Conservation (phyloP, 2,797 vertebrate genomes). For the Arctocebus calabarensis region DNA sequence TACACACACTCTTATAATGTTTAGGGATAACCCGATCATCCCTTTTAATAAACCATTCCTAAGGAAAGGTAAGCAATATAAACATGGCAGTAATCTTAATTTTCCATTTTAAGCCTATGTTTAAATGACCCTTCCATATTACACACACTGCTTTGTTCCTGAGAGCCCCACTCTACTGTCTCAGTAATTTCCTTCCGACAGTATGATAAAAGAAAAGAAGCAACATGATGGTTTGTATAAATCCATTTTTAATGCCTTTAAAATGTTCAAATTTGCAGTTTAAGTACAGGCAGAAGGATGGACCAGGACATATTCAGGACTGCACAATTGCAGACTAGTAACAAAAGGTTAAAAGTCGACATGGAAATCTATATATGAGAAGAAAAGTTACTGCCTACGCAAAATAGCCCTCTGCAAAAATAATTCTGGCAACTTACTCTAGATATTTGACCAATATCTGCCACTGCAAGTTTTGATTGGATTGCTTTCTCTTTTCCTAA, state of each 20-base stretch:
- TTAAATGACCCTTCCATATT: not conserved
- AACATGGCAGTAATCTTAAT: not conserved
- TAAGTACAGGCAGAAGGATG: constrained; percentile 46
- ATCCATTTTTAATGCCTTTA: constrained; percentile 40
- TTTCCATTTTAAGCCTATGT: not conserved
- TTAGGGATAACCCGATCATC: not conserved
- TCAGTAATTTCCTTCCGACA: constrained; percentile 32
- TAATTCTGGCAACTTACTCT: constrained; percentile 69
- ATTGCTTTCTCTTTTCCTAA: constrained; percentile 70
- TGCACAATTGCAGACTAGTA: constrained; percentile 37
- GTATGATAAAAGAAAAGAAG: not conserved
- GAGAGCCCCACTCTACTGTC: not conserved
- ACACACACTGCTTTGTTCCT: not conserved
- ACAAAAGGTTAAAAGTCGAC: constrained; percentile 78
- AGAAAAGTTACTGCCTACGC: constrained; percentile 79
- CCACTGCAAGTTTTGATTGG: constrained; percentile 43
- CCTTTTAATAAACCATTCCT: constrained; percentile 20
- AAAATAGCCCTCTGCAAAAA: constrained; percentile 75
- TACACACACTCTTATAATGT: not conserved
- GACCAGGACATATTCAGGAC: constrained; percentile 48
- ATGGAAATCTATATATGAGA: constrained; percentile 75
- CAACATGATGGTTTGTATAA: not conserved
- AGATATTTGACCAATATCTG: constrained; percentile 67
- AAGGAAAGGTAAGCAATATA: not conserved
- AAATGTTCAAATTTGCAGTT: constrained; percentile 45